These are phyloP conservation scores for Anagrus nilaparvatae DNA, from an alignment of 1,140 invertebrate genomes.

Conservation along the genomic window DNA sequence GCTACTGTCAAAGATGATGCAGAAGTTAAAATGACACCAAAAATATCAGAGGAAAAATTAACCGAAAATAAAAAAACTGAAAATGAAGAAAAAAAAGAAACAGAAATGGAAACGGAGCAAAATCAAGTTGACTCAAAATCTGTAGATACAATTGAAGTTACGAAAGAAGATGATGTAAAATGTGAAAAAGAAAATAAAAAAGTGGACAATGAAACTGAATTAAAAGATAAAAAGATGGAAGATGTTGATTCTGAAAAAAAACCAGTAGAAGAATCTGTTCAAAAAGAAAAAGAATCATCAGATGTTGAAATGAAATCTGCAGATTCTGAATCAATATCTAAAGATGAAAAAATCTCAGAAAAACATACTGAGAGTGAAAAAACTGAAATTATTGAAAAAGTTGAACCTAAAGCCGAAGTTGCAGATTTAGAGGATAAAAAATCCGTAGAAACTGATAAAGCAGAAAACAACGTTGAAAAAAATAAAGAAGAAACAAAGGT, in stretches of 20 bases:
- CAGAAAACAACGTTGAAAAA: conserved; percentile 5
- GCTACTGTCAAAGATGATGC: conserved; percentile 14
- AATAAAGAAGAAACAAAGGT: neutral
- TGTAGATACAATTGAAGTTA: neutral
- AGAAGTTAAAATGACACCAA: conserved; percentile 10
- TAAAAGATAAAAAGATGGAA: conserved; percentile 1
- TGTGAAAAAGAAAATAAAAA: neutral
- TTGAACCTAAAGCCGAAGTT: conserved; percentile 4
- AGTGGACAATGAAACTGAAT: conserved; percentile 7
- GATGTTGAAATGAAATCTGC: conserved; percentile 6
- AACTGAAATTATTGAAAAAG: conserved; percentile 9
- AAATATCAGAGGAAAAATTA: conserved; percentile 8
- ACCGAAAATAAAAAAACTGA: neutral
- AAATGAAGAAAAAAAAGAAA: neutral
- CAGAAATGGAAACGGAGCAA: too few species aligned
- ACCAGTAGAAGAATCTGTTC: neutral
- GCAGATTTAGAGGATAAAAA: conserved; percentile 5
- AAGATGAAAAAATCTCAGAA: conserved; percentile 13
- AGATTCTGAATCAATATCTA: conserved; percentile 17
- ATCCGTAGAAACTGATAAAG: conserved; percentile 3
- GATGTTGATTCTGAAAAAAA: neutral
- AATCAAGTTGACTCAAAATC: too few species aligned
- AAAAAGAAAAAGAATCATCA: conserved; percentile 15
- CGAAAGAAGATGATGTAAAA: conserved; percentile 1
- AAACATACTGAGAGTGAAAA: conserved; percentile 9